A percentile compares a stretch with the other conserved stretches of the same genome.
These are phyloP conservation scores for Ranitomeya variabilis DNA, from an alignment of 2,113 vertebrate species.

Conservation along the genomic window DNA sequence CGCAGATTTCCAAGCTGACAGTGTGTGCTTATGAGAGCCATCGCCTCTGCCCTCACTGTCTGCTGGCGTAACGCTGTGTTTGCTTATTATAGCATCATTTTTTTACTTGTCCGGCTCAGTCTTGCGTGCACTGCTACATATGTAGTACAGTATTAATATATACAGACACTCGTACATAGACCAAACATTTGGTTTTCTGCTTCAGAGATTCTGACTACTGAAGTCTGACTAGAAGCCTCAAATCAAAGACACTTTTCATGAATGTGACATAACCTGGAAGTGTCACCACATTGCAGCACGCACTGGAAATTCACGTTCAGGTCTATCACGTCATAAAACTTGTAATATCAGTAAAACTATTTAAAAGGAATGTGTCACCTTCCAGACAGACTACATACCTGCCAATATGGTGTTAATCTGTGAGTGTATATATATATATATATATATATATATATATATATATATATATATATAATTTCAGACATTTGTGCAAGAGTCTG, in stretches of 20 bases:
- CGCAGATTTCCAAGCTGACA: background rate
- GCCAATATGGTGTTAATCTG: no score
- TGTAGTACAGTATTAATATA: background rate
- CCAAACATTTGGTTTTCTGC: constrained; percentile 26
- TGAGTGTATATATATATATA: no score
- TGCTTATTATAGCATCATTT: background rate
- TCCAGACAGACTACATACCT: no score
- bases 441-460: no score
- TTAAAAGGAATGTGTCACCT: background rate
- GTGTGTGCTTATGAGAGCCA: background rate
- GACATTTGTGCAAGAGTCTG: no score
- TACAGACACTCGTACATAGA: background rate
- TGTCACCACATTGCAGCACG: background rate
- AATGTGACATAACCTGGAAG: background rate
- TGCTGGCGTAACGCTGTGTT: background rate
- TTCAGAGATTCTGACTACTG: constrained; percentile 25
- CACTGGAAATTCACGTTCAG: background rate
- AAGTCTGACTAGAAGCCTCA: background rate
- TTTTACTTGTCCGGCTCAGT: background rate
- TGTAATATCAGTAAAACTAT: background rate
- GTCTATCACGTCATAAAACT: background rate
- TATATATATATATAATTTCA: no score
- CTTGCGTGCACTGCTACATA: no score
- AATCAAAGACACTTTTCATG: background rate
- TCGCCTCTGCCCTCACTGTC: background rate